Conservation (phyloP, 1,140 invertebrate genomes). For the Rhyzopertha dominica region DNA sequence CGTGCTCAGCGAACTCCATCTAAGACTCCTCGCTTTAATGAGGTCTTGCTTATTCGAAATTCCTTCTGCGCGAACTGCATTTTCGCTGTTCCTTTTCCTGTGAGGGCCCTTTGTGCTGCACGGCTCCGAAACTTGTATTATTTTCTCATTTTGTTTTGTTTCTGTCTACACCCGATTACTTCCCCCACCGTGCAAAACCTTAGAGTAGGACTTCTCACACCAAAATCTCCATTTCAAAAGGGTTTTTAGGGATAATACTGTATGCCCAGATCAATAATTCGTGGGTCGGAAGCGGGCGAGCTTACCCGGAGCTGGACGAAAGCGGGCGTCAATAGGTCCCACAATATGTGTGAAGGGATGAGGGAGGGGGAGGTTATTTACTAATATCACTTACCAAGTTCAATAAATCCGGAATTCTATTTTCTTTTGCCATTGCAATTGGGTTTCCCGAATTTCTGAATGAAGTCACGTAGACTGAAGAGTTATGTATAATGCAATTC, state of each 20-base stretch:
- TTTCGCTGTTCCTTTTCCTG: conserved; percentile 3
- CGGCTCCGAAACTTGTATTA: conserved; percentile 13
- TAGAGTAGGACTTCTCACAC: conserved; percentile 22
- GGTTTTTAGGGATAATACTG: conserved; percentile 30
- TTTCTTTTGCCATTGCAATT: no score
- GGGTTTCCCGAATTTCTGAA: no score
- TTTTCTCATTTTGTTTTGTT: conserved; percentile 33
- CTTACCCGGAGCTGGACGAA: conserved; percentile 17
- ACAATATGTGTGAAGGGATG: no score
- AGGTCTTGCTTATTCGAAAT: no score
- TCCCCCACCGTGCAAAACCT: conserved; percentile 23
- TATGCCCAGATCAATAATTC: conserved; percentile 24
- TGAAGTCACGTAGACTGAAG: no score
- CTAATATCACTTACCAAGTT: no score
- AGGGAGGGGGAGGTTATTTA: no score
- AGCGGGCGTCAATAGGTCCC: conserved; percentile 21
- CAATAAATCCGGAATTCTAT: no score
- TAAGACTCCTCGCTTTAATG: no score
- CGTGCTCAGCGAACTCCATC: no score
- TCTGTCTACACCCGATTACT: conserved; percentile 32
- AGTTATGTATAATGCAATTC: no score
- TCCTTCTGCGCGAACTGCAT: no score
- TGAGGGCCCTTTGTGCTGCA: conserved; percentile 7
- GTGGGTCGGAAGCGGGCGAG: conserved; percentile 16
- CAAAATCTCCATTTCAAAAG: conserved; percentile 33